Conservation (phyloP, 2,888 invertebrate genomes). For the Torymus texanus region DNA sequence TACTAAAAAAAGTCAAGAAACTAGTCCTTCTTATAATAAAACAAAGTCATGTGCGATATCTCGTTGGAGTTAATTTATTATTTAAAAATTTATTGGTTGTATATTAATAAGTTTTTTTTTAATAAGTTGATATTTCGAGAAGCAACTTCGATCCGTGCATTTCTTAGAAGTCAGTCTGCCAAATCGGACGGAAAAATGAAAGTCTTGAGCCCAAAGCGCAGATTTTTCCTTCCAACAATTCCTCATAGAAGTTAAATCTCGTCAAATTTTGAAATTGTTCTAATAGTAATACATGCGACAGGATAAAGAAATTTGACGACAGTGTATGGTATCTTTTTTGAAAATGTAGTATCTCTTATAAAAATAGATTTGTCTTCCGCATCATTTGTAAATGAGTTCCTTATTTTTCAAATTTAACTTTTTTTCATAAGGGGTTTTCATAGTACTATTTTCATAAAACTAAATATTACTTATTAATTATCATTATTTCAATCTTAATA, state of each 20-base stretch:
- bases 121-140: constrained; percentile 26
- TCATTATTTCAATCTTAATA: too few species aligned
- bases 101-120: constrained; percentile 3
- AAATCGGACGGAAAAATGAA: constrained; percentile 33
- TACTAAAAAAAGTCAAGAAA: constrained; percentile 36
- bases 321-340: neutral
- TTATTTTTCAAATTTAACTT: neutral
- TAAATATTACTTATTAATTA: too few species aligned
- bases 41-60: constrained; percentile 8
- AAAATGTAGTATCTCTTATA: constrained; percentile 9
- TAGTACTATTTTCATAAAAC: too few species aligned
- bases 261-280: neutral
- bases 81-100: constrained; percentile 39
- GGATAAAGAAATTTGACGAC: too few species aligned
- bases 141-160: constrained; percentile 39
- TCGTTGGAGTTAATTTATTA: constrained; percentile 29
- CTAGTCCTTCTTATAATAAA: constrained; percentile 44
- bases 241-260: constrained; percentile 4
- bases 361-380: constrained; percentile 14
- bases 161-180: constrained; percentile 35
- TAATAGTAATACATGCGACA: neutral
- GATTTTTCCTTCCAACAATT: constrained; percentile 39
- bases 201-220: constrained; percentile 20
- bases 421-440: too few species aligned
- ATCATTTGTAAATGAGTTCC: constrained; percentile 40